Evolutionary conservation across 2,113 vertebrate species (phyloP), one percentile per base, ranked within the genome.

Genomic region (Vicugna pacos): DNA sequence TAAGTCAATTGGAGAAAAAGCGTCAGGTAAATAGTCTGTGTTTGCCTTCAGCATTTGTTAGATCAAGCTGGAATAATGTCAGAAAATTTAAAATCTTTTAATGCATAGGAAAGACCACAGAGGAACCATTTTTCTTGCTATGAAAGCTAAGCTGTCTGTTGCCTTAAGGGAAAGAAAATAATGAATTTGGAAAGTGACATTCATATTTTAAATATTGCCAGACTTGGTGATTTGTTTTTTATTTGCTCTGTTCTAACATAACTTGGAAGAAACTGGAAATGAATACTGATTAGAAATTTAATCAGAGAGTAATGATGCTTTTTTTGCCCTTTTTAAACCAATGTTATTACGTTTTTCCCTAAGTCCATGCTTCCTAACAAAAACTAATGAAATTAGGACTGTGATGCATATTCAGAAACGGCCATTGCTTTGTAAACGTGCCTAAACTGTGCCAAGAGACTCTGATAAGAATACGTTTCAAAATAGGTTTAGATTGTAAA

Each of bases 181-280:
- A 98, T 97, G 87, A 97, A 93, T 97, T 97, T 98, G 75, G 83
- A 98, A 95, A 97, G 93, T 94, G 94, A 84, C 94, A 92, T 95
- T 92, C 97, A 22, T 97, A 95, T 98, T 98, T 98, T 98, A 98
- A 98, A 97, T 97, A 98, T 93, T 96, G 93, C 90, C 91, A 52
- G 77, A n/a, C 56, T 80, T 62, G 94, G 81, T 97, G 70, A 50
- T 94, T 97, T 98, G 97, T 96, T 97, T 97, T 70, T 64, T 87
- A 96, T 98, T 98, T 98, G 69, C 46, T 72, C 3, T 96, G 50
- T 97, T 98, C 46, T 50, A 96, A 76, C 97, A 65, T 95, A 97
- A 96, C 79, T 97, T 97, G 86, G 72, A 60, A 98, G 94, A 94
- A 98, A 98, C 64, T 93, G 73, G 38, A 97, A 98, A 97, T 96